Percentiles rank a stretch among this genome's conserved stretches.
phyloP scores from a whole-genome alignment of 2,113 vertebrate species.

The Gobiocypris rarus region DNA sequence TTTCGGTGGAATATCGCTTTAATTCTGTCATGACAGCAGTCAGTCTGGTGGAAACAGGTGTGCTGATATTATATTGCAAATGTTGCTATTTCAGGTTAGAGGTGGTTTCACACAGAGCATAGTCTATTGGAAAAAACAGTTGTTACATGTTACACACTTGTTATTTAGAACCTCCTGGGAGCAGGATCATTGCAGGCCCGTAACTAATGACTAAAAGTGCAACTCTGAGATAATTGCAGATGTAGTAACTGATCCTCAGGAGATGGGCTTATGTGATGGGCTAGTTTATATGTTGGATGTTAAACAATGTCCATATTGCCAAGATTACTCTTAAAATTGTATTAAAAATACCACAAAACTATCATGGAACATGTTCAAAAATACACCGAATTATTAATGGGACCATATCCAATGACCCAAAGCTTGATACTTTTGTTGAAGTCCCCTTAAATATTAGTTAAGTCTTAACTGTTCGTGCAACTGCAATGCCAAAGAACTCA shows the following conservation, averaged over 20 bases:
- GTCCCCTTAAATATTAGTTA: background rate
- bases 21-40: background rate
- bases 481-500: background rate
- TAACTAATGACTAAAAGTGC: slow-evolving; percentile 41
- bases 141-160: background rate
- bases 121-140: background rate
- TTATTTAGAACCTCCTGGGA: slow-evolving; percentile 31
- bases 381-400: background rate
- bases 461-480: background rate
- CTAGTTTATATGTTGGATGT: slow-evolving; percentile 2
- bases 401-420: background rate
- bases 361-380: background rate
- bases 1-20: background rate
- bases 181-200: background rate
- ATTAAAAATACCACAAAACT: background rate
- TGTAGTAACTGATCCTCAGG: slow-evolving; percentile 1
- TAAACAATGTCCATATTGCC: background rate
- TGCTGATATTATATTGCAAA: background rate
- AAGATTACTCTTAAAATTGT: background rate
- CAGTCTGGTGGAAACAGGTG: background rate
- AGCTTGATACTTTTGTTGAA: background rate
- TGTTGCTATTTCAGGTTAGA: slow-evolving; percentile 13
- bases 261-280: background rate
- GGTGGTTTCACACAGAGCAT: slow-evolving; percentile 14
- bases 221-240: slow-evolving; percentile 41